Evolutionary conservation across 2,113 vertebrate species (phyloP).

Genomic region (Dasyurus viverrinus): DNA sequence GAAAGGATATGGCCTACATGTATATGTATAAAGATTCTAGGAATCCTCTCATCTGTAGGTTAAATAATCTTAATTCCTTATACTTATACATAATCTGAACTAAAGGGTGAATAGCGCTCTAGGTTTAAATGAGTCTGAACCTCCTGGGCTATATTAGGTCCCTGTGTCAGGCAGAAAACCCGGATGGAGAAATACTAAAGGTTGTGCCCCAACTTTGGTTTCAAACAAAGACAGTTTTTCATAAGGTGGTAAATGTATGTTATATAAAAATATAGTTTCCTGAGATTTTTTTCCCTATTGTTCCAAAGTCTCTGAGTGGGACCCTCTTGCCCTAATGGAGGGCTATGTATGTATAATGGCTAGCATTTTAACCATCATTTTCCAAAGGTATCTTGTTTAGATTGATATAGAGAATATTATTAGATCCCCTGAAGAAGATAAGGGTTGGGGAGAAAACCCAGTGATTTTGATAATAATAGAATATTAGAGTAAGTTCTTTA

Average conservation of each 20-base stretch:
- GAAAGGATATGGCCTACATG: no score
- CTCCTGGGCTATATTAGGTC: not conserved
- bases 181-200: not conserved
- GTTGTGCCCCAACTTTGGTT: not conserved
- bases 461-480: not conserved
- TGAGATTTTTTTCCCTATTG: not conserved
- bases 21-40: no score
- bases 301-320: not conserved
- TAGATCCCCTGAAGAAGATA: not conserved
- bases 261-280: not conserved
- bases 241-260: not conserved
- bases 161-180: not conserved
- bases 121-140: not conserved
- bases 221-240: not conserved
- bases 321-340: not conserved
- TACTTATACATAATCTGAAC: not conserved
- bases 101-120: not conserved
- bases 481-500: not conserved
- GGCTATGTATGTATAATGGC: not conserved
- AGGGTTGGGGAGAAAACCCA: not conserved
- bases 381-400: not conserved
- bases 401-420: not conserved
- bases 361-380: not conserved
- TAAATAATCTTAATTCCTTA: not conserved
- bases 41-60: not conserved